Conservation (phyloP, 2,888 invertebrate genomes). For the Mayetiola destructor region DNA sequence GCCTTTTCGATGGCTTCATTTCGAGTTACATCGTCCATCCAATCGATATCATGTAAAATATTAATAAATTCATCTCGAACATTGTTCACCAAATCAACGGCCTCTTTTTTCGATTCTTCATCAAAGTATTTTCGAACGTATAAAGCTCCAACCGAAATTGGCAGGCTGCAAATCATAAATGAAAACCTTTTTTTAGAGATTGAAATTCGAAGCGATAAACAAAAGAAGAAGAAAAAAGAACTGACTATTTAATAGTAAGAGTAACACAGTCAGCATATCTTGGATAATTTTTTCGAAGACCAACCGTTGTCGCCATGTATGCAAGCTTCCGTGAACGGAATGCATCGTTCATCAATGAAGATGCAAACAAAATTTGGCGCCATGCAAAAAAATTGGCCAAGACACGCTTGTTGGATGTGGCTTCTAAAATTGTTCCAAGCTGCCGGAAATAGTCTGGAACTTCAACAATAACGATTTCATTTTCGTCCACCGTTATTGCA, state of each 20-base stretch:
- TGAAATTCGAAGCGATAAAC: neutral
- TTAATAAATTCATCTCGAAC: constrained; percentile 70
- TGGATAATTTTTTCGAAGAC: neutral
- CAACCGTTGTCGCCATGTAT: neutral
- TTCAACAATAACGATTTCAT: neutral
- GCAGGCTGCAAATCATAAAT: constrained; percentile 39
- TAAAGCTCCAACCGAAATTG: constrained; percentile 64
- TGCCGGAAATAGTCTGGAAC: neutral
- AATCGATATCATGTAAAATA: constrained; percentile 63
- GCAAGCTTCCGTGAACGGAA: constrained; percentile 60
- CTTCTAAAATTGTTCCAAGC: neutral
- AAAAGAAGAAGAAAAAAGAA: neutral
- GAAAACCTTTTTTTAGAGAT: too few species aligned
- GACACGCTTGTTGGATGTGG: too few species aligned
- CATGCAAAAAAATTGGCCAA: neutral
- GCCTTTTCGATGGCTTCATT: constrained; percentile 64
- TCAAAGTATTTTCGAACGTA: constrained; percentile 81
- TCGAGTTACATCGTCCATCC: constrained; percentile 84
- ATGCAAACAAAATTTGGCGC: neutral
- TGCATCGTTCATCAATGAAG: constrained; percentile 54
- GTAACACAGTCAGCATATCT: constrained; percentile 9
- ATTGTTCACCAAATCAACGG: constrained; percentile 73
- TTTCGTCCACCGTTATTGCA: neutral
- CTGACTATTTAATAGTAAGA: neutral
- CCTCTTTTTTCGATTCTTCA: constrained; percentile 66